Conservation (phyloP, 1,140 invertebrate genomes). For the Zaprionus capensis region DNA sequence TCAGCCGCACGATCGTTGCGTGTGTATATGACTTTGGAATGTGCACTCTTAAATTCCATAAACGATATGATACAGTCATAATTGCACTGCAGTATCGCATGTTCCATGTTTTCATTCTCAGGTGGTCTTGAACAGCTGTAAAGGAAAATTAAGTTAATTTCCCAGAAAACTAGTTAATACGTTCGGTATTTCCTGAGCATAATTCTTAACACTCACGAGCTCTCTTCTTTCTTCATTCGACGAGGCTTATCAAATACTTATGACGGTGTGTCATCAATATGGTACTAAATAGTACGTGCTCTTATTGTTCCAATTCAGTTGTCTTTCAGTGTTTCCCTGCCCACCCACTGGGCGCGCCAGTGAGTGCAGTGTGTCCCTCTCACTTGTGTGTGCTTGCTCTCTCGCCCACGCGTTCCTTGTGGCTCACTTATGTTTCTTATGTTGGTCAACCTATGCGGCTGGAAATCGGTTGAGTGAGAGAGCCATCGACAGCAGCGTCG, state of each 20-base stretch:
- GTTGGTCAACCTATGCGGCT: slow-evolving; percentile 55
- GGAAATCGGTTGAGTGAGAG: slow-evolving; percentile 25
- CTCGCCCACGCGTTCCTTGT: slow-evolving; percentile 1
- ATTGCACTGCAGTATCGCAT: neutral
- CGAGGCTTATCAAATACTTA: slow-evolving; percentile 36
- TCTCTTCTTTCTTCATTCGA: neutral
- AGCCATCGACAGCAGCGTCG: slow-evolving; percentile 2
- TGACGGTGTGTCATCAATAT: slow-evolving; percentile 28
- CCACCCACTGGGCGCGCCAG: neutral
- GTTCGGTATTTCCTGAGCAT: neutral
- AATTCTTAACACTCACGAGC: neutral
- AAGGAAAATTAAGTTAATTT: neutral
- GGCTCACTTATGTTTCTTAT: slow-evolving; percentile 38
- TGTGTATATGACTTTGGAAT: neutral
- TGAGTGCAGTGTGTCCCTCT: slow-evolving; percentile 4
- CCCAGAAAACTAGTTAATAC: neutral
- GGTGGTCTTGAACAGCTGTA: slow-evolving; percentile 1
- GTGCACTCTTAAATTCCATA: neutral
- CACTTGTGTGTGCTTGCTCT: neutral
- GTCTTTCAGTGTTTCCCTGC: slow-evolving; percentile 14
- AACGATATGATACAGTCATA: slow-evolving; percentile 1
- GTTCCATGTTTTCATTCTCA: neutral
- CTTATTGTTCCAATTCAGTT: slow-evolving; percentile 30
- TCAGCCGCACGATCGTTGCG: neutral
- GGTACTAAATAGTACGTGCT: slow-evolving; percentile 8